Evolutionary conservation across 2,888 invertebrate genomes (phyloP), one percentile per base, ranked within the genome.

Genomic region (Theristus sp.): DNA sequence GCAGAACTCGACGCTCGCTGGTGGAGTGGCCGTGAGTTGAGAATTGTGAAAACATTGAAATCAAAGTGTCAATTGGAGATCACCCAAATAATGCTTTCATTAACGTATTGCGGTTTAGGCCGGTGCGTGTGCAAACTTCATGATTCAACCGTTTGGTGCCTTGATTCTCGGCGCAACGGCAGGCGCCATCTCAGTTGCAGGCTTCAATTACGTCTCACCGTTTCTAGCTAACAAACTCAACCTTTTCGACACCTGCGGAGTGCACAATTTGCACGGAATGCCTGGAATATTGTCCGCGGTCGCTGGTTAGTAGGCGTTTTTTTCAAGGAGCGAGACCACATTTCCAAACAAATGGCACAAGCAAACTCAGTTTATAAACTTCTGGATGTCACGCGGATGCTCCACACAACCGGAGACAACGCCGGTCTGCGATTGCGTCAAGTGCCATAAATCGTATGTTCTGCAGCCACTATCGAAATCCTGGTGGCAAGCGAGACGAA

Each of bases 251-350:
- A 87, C 87, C 0, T 91, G 91, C 71, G 91, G 91, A 6, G 89
- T 93, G 1, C 84, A 91, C 77, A 91, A 93, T 77, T 81, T 93
- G n/a, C 91, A 93, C 72, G 93, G 91, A 0, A 86, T 90, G 84
- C 91, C 91, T 0, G 91, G 87, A 1, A 75, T 93, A 38, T 20
- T 38, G 10, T 13, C 10, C 20, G 38, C 38, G 10, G 10, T 38
- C 10, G 38, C 38, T 38, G 38, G 38, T 38, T 38, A 10, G 38
- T 38, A 20, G 10, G 38, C 10, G 38, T 38, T 38, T 38, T 1
- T 76, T 87, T n/a, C n/a, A n/a, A n/a, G n/a, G n/a, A n/a, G n/a
- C n/a, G n/a, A n/a, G n/a, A n/a, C n/a, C n/a, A n/a, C n/a, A n/a
- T n/a, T n/a, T n/a, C n/a, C n/a, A n/a, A n/a, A n/a, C n/a, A n/a